Evolutionary conservation across 2,113 vertebrate species (phyloP), one percentile per base, ranked within the genome.

Genomic region (Octodon degus): DNA sequence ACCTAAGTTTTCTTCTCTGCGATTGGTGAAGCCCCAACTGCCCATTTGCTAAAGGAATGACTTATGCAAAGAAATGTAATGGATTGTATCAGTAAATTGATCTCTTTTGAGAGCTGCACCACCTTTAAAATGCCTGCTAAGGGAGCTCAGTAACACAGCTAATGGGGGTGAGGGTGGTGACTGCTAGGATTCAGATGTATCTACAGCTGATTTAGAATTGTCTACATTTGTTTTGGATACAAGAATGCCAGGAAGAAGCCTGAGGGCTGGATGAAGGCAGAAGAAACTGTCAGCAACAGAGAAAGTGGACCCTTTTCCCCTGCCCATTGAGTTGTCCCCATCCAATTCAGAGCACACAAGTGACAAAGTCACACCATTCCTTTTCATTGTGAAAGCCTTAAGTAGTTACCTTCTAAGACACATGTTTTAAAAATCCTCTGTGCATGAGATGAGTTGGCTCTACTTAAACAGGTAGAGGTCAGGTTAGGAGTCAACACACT

Each of bases 1-100:
- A 72, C 68, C 55, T 19, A 96, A 65, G 11, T 62, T 91, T 81
- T 34, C 60, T 70, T 85, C 91, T 93, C 62, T 70, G 34, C 40
- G 32, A 40, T 88, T 97, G 77, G 74, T 27, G 79, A 82, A 88
- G 67, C 12, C 27, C 20, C 74, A 93, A 27, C 24, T 65, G 24
- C 27, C 34, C 37, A 79, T 92, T 94, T 97, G 53, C 85, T 83
- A 94, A 94, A 94, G 47, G 87, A 92, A 25, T 47, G 76, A 24
- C 62, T 62, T 91, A 16, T 43, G 50, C 32, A 70, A 76, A 65
- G 37, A 43, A 80, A 72, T 34, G 22, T 7, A 3, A 80, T 70
- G 34, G 55, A 25, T 84, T 53, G n/a, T 13, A 55, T 82, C 47
- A 80, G 55, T 55, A 83, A 79, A 82, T 50, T 50, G 80, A 60